Percentiles rank a stretch among this genome's conserved stretches.
Conservation (phyloP, 2,888 invertebrate species). For the Eustalomyia histrio region DNA sequence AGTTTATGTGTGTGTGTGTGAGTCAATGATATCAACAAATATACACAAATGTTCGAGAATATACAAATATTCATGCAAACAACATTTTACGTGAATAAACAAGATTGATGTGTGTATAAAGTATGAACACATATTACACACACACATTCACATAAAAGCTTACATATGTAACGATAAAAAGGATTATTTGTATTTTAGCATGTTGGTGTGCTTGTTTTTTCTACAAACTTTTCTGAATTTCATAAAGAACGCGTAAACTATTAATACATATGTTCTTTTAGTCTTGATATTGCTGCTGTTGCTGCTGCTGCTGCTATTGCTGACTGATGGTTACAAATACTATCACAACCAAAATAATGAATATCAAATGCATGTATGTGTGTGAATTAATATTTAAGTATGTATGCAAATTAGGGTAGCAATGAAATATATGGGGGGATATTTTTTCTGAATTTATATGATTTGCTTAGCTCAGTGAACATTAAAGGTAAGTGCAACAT, state of each 20-base stretch:
- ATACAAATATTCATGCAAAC: background rate
- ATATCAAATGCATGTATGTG: background rate
- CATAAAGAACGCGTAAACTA: constrained; percentile 34
- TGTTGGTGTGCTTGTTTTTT: background rate
- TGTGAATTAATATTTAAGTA: constrained; percentile 7
- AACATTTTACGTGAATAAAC: constrained; percentile 30
- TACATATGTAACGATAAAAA: constrained; percentile 32
- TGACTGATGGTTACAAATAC: constrained; percentile 3
- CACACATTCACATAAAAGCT: background rate
- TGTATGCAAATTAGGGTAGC: background rate
- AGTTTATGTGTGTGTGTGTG: background rate
- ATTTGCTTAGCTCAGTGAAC: too few species aligned
- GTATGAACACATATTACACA: background rate
- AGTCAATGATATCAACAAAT: constrained; percentile 3
- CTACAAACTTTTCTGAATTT: background rate
- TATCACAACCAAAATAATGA: constrained; percentile 22
- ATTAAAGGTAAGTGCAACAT: too few species aligned
- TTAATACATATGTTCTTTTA: constrained; percentile 41
- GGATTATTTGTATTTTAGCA: constrained; percentile 27
- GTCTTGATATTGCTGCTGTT: background rate
- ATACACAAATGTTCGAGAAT: background rate
- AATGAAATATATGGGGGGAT: background rate
- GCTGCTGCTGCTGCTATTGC: background rate
- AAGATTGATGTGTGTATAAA: constrained; percentile 41
- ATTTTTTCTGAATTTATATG: too few species aligned